A percentile compares a stretch with the other conserved stretches of the same genome.
Evolutionary conservation across 2,113 vertebrate species (phyloP).

Genomic region (Shinisaurus crocodilurus): DNA sequence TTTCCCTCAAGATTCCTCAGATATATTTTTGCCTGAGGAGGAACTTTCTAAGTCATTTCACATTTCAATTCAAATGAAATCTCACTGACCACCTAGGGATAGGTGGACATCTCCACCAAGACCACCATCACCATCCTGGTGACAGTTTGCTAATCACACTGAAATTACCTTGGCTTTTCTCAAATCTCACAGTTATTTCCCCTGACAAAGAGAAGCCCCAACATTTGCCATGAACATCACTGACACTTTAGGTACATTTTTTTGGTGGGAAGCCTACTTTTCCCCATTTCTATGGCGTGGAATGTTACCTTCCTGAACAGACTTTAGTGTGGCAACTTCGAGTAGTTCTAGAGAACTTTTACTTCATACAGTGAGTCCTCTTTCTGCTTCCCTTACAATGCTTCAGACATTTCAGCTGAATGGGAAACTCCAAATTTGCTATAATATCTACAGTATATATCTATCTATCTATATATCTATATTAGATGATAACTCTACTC

Average conservation of each 20-base stretch:
- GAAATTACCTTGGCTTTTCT: neutral
- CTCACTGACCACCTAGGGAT: too few species aligned
- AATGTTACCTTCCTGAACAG: neutral
- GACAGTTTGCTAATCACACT: neutral
- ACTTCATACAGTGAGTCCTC: neutral
- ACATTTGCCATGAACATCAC: neutral
- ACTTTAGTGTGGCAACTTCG: neutral
- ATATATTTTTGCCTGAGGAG: neutral
- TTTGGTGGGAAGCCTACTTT: neutral
- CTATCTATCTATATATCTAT: too few species aligned
- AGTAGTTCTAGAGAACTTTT: neutral
- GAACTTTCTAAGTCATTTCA: neutral
- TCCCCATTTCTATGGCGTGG: neutral
- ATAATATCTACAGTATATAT: neutral
- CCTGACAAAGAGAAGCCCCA: too few species aligned
- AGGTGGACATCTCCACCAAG: too few species aligned
- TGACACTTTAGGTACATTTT: neutral
- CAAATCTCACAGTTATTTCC: neutral
- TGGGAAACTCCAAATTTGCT: neutral
- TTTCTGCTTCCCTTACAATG: neutral
- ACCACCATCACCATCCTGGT: neutral
- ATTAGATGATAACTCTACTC: too few species aligned
- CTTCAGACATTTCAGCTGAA: neutral
- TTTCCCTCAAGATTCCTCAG: neutral
- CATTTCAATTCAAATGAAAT: neutral